Conservation (phyloP, 2,113 vertebrate genomes). For the Sakesphorus luctuosus region DNA sequence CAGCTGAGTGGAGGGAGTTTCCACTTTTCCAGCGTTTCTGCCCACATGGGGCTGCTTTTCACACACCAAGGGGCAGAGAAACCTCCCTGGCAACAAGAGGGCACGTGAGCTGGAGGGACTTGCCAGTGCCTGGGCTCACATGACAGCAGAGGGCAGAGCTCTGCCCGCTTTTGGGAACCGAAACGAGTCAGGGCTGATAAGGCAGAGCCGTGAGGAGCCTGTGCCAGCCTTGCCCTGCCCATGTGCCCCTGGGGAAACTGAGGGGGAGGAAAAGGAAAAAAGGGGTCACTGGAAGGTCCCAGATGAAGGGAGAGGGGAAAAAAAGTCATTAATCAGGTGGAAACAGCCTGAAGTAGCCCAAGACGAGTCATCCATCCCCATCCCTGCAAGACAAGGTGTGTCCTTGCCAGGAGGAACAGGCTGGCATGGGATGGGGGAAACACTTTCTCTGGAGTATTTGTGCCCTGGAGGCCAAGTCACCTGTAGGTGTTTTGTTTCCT, state of each 20-base stretch:
- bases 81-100: not conserved
- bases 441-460: not conserved
- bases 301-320: not conserved
- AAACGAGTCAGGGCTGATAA: not conserved
- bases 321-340: not conserved
- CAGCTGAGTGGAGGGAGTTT: not conserved
- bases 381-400: not conserved
- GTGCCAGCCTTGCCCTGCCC: not conserved
- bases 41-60: not conserved
- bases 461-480: not conserved
- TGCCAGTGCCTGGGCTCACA: not conserved
- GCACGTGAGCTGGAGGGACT: constrained; percentile 7
- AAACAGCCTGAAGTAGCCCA: not conserved
- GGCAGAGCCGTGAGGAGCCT: not conserved
- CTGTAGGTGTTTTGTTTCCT: not conserved
- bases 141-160: not conserved
- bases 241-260: not conserved
- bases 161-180: not conserved
- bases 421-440: not conserved
- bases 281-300: not conserved
- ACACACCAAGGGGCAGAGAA: not conserved
- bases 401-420: not conserved
- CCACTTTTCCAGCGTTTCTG: not conserved
- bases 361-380: not conserved
- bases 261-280: not conserved